Evolutionary conservation across 2,888 invertebrate genomes (phyloP).

Genomic region (Ormyrus pomaceus): DNA sequence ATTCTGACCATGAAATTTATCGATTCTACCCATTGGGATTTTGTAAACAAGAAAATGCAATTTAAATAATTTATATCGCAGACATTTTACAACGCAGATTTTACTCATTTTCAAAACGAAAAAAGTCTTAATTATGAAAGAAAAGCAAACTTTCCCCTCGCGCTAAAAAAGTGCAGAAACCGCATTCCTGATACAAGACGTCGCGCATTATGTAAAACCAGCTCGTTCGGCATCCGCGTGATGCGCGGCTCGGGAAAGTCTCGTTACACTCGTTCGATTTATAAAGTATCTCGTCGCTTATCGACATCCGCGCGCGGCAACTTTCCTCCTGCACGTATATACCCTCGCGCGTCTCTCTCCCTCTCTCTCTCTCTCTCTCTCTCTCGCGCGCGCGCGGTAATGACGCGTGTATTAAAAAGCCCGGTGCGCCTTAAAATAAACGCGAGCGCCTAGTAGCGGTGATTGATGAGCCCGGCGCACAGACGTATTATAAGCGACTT

Average conservation of each 20-base stretch:
- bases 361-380: too few species aligned
- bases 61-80: too few species aligned
- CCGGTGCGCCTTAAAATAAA: conserved; percentile 67
- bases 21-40: too few species aligned
- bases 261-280: conserved; percentile 29
- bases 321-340: conserved; percentile 3
- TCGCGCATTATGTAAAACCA: conserved; percentile 42
- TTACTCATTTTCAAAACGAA: too few species aligned
- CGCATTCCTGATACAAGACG: too few species aligned
- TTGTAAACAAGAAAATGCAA: too few species aligned
- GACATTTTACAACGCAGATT: too few species aligned
- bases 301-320: conserved; percentile 40
- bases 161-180: too few species aligned
- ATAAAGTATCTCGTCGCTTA: conserved; percentile 41
- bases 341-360: neutral
- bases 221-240: neutral
- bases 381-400: conserved; percentile 61
- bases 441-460: conserved; percentile 60
- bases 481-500: conserved; percentile 20
- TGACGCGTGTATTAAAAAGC: conserved; percentile 70
- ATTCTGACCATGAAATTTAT: too few species aligned
- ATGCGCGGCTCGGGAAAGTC: neutral
- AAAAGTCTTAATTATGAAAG: too few species aligned
- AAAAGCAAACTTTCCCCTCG: too few species aligned
- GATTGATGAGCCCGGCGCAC: conserved; percentile 64